A percentile compares a stretch with the other conserved stretches of the same genome.
Evolutionary conservation across 2,797 vertebrate genomes (phyloP).

Genomic region (Lithobates sylvaticus): DNA sequence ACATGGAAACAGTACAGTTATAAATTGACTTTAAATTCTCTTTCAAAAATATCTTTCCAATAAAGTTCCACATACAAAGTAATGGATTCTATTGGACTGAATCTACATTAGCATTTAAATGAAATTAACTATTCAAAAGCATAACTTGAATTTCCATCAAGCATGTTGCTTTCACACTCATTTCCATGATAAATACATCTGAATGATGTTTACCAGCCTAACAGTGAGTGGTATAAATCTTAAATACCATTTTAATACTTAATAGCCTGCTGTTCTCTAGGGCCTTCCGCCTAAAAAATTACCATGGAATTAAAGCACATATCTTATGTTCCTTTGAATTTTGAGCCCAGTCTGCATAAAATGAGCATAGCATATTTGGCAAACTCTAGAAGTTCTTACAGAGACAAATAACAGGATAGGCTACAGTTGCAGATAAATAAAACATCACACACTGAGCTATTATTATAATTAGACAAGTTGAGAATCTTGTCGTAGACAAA

Average conservation of each 20-base stretch:
- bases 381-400: too few species aligned
- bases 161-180: conserved; percentile 18
- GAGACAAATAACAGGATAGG: too few species aligned
- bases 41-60: conserved; percentile 2
- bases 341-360: not conserved
- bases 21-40: not conserved
- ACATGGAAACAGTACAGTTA: not conserved
- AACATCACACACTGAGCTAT: too few species aligned
- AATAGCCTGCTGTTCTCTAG: not conserved
- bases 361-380: too few species aligned
- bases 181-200: conserved; percentile 41
- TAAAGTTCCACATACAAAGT: not conserved
- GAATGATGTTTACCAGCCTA: conserved; percentile 29
- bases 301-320: not conserved
- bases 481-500: too few species aligned
- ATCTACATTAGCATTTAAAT: conserved; percentile 46
- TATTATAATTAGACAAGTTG: too few species aligned
- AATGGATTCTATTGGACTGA: conserved; percentile 1
- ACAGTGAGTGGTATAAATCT: conserved; percentile 7
- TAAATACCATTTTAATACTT: conserved; percentile 23
- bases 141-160: conserved; percentile 33
- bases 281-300: not conserved
- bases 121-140: conserved; percentile 36
- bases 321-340: not conserved
- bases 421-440: too few species aligned